These are phyloP conservation scores for Alcis repandata DNA, from an alignment of 2,888 invertebrate genomes.

Conservation along the genomic window DNA sequence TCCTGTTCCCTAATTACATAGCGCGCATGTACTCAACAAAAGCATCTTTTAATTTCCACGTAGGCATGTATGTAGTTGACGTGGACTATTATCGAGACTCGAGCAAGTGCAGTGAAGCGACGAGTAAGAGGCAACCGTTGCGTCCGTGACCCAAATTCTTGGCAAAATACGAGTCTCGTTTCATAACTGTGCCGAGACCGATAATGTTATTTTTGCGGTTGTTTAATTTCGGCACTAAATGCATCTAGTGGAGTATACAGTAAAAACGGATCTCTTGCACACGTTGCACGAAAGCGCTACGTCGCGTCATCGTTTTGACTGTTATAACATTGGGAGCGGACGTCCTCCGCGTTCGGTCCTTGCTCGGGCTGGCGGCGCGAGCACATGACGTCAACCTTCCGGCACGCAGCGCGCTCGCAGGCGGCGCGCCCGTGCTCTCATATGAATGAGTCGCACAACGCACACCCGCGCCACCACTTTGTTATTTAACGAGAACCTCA, in stretches of 20 bases:
- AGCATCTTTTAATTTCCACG: conserved; percentile 30
- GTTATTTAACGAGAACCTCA: conserved; percentile 66
- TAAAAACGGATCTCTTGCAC: conserved; percentile 41
- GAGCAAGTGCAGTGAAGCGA: conserved; percentile 77
- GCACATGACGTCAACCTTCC: conserved; percentile 75
- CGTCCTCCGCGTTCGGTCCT: conserved; percentile 71
- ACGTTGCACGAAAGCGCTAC: conserved; percentile 57
- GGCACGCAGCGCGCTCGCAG: conserved; percentile 59
- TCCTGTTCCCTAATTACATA: conserved; percentile 23
- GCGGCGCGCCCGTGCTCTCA: conserved; percentile 52
- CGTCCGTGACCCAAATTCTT: conserved; percentile 81
- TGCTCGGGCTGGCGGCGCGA: conserved; percentile 43
- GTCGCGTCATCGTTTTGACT: conserved; percentile 61
- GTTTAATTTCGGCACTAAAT: conserved; percentile 42
- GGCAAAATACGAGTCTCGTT: conserved; percentile 72
- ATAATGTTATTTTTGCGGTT: conserved; percentile 60
- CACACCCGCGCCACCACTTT: conserved; percentile 37
- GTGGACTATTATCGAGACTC: conserved; percentile 68
- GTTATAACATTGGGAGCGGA: conserved; percentile 71
- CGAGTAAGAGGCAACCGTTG: conserved; percentile 77
- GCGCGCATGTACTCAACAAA: conserved; percentile 20
- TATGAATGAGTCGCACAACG: conserved; percentile 9
- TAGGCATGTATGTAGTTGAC: conserved; percentile 49
- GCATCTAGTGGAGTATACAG: conserved; percentile 42
- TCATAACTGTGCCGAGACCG: conserved; percentile 65